Evolutionary conservation across 2,888 invertebrate genomes (phyloP).

Genomic region (Drosophila mercatorum): DNA sequence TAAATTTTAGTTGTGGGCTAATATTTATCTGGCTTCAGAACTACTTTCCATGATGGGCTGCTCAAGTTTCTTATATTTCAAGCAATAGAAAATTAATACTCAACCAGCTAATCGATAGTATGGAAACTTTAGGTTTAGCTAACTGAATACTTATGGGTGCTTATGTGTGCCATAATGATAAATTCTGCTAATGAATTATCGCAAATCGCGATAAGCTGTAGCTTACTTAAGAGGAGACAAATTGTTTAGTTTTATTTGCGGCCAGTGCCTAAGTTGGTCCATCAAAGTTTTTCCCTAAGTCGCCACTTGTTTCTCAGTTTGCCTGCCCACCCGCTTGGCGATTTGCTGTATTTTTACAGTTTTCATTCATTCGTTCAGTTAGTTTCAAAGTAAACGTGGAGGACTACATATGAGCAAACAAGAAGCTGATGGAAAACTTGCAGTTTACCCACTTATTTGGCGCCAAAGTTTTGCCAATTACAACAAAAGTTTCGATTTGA

Average conservation of each 20-base stretch:
- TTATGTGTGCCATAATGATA: slow-evolving; percentile 29
- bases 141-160: slow-evolving; percentile 11
- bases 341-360: slow-evolving; percentile 57
- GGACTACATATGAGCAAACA: slow-evolving; percentile 33
- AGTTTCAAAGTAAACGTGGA: slow-evolving; percentile 58
- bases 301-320: neutral
- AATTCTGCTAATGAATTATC: slow-evolving; percentile 36
- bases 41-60: neutral
- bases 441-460: slow-evolving; percentile 57
- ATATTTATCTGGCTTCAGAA: neutral
- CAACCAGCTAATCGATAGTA: neutral
- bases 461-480: slow-evolving; percentile 68
- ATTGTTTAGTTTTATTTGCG: slow-evolving; percentile 34
- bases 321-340: neutral
- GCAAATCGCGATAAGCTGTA: slow-evolving; percentile 42
- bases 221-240: slow-evolving; percentile 15
- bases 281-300: slow-evolving; percentile 21
- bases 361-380: slow-evolving; percentile 47
- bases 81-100: neutral
- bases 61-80: neutral
- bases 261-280: slow-evolving; percentile 11
- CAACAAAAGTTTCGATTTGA: slow-evolving; percentile 61
- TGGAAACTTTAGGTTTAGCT: neutral
- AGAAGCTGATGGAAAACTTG: slow-evolving; percentile 45
- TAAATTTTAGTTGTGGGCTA: no score